Conservation (phyloP, 1,140 invertebrate genomes). For the Papilio polytes region DNA sequence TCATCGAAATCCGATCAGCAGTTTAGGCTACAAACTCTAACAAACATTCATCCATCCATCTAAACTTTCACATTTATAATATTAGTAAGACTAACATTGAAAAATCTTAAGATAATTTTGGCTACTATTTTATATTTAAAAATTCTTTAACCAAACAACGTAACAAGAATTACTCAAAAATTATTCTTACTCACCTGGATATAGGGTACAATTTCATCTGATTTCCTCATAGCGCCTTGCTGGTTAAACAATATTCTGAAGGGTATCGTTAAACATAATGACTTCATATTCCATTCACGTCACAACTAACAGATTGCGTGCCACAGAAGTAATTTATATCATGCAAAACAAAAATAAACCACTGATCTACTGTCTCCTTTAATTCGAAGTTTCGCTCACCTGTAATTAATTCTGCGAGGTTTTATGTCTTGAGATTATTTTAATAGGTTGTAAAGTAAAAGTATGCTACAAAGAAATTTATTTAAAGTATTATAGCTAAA, state of each 20-base stretch:
- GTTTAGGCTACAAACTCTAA: no score
- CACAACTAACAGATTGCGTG: conserved; percentile 25
- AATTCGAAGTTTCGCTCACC: conserved; percentile 14
- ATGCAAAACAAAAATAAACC: conserved; percentile 20
- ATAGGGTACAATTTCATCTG: neutral
- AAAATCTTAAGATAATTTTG: no score
- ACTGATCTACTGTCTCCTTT: conserved; percentile 7
- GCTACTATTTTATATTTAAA: neutral
- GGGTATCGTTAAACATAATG: conserved; percentile 31
- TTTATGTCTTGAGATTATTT: neutral
- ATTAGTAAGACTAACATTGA: no score
- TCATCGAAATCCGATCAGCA: no score
- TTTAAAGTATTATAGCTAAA: neutral
- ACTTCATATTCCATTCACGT: conserved; percentile 33
- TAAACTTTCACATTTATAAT: no score
- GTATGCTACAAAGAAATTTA: neutral
- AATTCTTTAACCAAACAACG: neutral
- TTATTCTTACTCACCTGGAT: neutral
- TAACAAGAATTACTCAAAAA: neutral
- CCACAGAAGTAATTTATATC: conserved; percentile 31
- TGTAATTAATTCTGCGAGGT: neutral
- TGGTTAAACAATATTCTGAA: conserved; percentile 24
- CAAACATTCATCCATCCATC: no score
- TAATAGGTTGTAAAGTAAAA: neutral
- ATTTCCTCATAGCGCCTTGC: neutral